Conservation (phyloP, 1,140 invertebrate genomes). For the Samia ricini region DNA sequence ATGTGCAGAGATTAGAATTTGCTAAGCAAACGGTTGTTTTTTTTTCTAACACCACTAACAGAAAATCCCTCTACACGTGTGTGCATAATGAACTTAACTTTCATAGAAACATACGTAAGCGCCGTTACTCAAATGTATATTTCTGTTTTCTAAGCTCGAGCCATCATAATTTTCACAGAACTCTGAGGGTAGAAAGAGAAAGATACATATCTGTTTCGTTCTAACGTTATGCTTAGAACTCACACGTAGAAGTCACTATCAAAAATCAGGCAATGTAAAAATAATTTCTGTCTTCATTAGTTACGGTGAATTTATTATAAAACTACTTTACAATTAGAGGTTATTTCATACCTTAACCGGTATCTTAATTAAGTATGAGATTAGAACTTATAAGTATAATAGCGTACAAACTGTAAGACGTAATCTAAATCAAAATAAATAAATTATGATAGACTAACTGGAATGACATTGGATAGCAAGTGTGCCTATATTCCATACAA, state of each 20-base stretch:
- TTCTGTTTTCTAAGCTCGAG: constrained; percentile 30
- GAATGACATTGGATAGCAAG: too few species aligned
- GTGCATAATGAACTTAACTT: neutral
- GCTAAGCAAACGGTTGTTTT: constrained; percentile 70
- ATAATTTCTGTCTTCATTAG: constrained; percentile 13
- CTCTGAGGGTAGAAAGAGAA: constrained; percentile 13
- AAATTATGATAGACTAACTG: neutral
- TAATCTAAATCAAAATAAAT: neutral
- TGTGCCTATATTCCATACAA: too few species aligned
- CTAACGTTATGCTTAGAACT: constrained; percentile 17
- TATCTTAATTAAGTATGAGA: neutral
- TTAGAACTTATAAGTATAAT: neutral
- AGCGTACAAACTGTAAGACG: neutral
- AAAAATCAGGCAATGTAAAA: constrained; percentile 1
- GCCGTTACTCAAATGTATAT: constrained; percentile 28
- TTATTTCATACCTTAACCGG: neutral
- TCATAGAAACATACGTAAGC: constrained; percentile 1
- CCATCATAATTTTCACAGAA: constrained; percentile 27
- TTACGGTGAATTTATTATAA: neutral
- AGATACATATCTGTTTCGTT: constrained; percentile 16
- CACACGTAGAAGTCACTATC: constrained; percentile 16
- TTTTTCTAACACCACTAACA: constrained; percentile 53
- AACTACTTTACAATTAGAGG: neutral
- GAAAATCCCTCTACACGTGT: constrained; percentile 33
- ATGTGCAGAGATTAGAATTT: constrained; percentile 77